Base-by-base conservation (phyloP, 1,140 invertebrate genomes). In the Sycophila sp. region DNA sequence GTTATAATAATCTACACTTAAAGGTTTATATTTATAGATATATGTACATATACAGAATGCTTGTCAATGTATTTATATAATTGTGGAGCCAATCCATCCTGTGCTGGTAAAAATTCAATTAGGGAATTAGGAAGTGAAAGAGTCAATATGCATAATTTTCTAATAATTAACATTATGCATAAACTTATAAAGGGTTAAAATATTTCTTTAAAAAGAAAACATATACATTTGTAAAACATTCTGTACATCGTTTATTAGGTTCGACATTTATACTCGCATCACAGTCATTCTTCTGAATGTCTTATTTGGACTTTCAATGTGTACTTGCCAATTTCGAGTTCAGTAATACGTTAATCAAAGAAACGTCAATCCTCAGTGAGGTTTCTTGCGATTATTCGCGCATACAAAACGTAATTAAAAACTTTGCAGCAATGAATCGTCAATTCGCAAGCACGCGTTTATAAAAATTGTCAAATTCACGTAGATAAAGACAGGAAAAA, bases 261-360 rank as follows among this genome's bases (percentile, higher is more conserved):
- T 66, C 74, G 55, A 40, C 66, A 75, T 63, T 76, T 73, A 53
- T 65, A 76, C 73, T 79, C 75, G 67, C 78, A 81, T 81, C 77
- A 82, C 77, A 82, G 77, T 79, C 71, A 73, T 59, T 69, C 73
- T 55, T 80, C 72, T 78, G 73, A n/a, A 47, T 55, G 51, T 74
- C 56, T 76, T 77, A 77, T 79, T 75, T 76, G 75, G 76, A 74
- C 70, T 78, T 69, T 58, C 28, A 53, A 40, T 55, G 11, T 70
- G 45, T 42, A 64, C 32, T 56, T 64, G 40, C 68, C 36, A 56
- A 64, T 47, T 70, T 63, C 26, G 47, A 53, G 22, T 60, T 69
- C 56, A 60, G 53, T 62, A 40, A 10, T 34, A 69, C 53, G 32
- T 26, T 38, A 62, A 42, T 30, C 62, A 55, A 63, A 40, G 11